Conservation (phyloP, 2,888 invertebrate species). For the Acleris cristana region DNA sequence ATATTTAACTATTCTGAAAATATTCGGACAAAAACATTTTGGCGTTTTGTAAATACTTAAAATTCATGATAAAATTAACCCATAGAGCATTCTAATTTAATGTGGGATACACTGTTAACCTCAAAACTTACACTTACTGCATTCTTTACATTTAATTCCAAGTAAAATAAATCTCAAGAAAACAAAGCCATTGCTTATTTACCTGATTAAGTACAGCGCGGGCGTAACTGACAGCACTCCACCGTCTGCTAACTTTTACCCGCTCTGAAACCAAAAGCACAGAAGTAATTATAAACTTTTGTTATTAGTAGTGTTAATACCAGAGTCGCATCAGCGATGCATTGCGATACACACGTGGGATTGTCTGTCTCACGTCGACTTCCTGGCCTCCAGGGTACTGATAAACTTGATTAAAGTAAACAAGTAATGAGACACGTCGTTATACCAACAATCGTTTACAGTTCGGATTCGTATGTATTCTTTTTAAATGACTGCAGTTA, state of each 20-base stretch:
- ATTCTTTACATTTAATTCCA: background rate
- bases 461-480: no score
- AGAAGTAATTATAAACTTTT: conserved; percentile 31
- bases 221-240: background rate
- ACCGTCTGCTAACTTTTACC: conserved; percentile 10
- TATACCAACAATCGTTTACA: no score
- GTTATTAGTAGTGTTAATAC: conserved; percentile 24
- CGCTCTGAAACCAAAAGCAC: conserved; percentile 4
- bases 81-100: no score
- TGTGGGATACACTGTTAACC: background rate
- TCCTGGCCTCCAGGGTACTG: background rate
- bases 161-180: background rate
- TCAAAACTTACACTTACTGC: background rate
- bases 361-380: conserved; percentile 25
- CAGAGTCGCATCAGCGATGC: conserved; percentile 29
- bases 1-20: no score
- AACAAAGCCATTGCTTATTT: background rate
- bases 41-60: no score
- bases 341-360: conserved; percentile 20
- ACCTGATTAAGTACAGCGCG: conserved; percentile 3
- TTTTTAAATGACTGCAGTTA: no score
- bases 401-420: conserved; percentile 1
- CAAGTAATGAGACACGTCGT: background rate
- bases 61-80: no score
- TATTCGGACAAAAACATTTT: no score